Percentiles rank a stretch among this genome's conserved stretches.
Evolutionary conservation across 2,888 invertebrate genomes (phyloP).

Genomic region (Cerceris rybyensis): DNA sequence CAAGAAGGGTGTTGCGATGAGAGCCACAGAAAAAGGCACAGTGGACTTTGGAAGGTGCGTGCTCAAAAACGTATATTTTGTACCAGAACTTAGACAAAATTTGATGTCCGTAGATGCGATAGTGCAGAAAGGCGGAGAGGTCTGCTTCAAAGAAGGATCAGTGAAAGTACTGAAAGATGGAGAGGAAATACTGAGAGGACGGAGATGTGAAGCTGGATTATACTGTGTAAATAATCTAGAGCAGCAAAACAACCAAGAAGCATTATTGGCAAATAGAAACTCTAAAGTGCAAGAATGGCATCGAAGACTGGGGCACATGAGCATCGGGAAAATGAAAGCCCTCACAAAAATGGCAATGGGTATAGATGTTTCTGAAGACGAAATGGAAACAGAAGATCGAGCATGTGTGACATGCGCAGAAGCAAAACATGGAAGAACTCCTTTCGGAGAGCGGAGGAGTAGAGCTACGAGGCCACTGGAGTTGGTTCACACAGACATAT

Average conservation of each 20-base stretch:
- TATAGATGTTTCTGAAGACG: neutral
- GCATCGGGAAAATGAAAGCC: neutral
- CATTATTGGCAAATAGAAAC: neutral
- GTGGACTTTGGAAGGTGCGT: constrained; percentile 1
- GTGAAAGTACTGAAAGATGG: neutral
- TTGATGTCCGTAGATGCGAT: constrained; percentile 14
- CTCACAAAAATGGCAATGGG: constrained; percentile 5
- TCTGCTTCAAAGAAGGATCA: constrained; percentile 2
- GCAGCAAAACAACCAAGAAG: neutral
- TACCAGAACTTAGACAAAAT: constrained; percentile 21
- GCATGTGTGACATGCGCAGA: constrained; percentile 37
- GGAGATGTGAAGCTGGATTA: neutral
- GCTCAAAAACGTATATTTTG: constrained; percentile 2
- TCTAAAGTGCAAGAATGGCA: neutral
- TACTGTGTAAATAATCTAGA: constrained; percentile 6
- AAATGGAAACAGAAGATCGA: neutral
- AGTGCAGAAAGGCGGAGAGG: constrained; percentile 11
- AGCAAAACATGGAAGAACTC: constrained; percentile 47
- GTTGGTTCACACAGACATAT: constrained; percentile 63
- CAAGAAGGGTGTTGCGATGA: too few species aligned
- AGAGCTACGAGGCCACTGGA: constrained; percentile 53
- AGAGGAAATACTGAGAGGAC: neutral
- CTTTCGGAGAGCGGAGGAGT: constrained; percentile 25
- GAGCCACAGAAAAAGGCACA: neutral
- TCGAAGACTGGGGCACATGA: constrained; percentile 11